Evolutionary conservation across 1,140 invertebrate genomes (phyloP), one percentile per base, ranked within the genome.

Genomic region (Musca vetustissima): DNA sequence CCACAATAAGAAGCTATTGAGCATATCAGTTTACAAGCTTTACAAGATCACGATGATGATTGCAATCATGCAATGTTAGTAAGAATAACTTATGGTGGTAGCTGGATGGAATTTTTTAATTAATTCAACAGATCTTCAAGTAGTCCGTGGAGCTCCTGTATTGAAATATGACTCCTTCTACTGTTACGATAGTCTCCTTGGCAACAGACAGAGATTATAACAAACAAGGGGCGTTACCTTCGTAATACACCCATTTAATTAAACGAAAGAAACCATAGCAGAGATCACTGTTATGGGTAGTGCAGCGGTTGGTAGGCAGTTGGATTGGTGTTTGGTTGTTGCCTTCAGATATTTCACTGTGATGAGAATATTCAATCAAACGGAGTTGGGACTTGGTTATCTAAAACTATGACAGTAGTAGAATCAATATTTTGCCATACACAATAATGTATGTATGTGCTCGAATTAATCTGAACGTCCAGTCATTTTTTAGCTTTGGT

Each of bases 21-120:
- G 57, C 57, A 61, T 61, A 61, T 61, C 57, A 61, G 57, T 61
- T 61, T 61, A 61, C 57, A 61, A 61, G 28, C 57, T 61, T 61
- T 61, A 61, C 57, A 61, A 61, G 57, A 61, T 61, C 57, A 36
- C 36, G 57, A 61, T 32, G 57, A 61, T 61, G 57, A 61, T 61
- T 61, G 57, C 57, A 43, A 61, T 61, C 57, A 61, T 61, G 57
- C 21, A 55, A 55, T 22, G 22, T 25, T 49, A 1, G 17, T 52
- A 19, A n/a, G n/a, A n/a, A n/a, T 19, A 17, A 21, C 49, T 52
- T 1, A 7, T 52, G 17, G 17, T 32, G 8, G 24, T 32, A 28
- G 52, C 13, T 55, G 17, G 19, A 22, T 55, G 21, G 22, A 22
- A 32, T 61, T 61, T 61, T 61, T 36, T 61, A 61, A 61, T 61